These are phyloP conservation scores for Lycaon pictus DNA, from an alignment of 2,113 vertebrate species.

Conservation along the genomic window DNA sequence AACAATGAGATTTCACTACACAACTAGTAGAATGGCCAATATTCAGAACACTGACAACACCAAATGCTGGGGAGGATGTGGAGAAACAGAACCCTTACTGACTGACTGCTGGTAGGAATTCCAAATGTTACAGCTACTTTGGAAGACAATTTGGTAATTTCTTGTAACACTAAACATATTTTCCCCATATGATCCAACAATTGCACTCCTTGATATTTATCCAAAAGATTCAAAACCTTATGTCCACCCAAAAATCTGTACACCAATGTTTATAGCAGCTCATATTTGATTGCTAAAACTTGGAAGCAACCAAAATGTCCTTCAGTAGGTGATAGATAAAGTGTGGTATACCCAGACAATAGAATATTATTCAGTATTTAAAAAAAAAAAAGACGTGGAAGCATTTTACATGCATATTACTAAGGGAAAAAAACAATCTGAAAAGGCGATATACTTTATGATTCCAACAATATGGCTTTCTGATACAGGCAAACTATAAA, in stretches of 20 bases:
- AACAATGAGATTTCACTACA: background rate
- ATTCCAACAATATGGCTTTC: background rate
- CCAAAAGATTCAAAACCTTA: background rate
- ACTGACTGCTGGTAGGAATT: background rate
- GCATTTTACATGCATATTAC: background rate
- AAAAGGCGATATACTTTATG: background rate
- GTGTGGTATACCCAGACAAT: background rate
- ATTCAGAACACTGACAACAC: background rate
- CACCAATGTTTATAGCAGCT: background rate
- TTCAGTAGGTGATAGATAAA: background rate
- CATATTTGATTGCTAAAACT: background rate
- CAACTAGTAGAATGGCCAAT: background rate
- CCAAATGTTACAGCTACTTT: background rate
- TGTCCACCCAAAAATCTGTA: background rate
- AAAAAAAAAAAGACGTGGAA: background rate
- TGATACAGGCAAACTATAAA: background rate
- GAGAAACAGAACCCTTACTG: background rate
- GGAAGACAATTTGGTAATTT: background rate
- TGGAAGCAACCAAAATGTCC: background rate
- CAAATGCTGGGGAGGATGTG: background rate
- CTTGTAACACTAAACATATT: background rate
- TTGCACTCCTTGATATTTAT: background rate
- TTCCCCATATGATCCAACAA: background rate
- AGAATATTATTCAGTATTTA: background rate
- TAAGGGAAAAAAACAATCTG: background rate